Base-by-base conservation (phyloP, 2,888 invertebrate genomes). In the Eupithecia subumbrata region DNA sequence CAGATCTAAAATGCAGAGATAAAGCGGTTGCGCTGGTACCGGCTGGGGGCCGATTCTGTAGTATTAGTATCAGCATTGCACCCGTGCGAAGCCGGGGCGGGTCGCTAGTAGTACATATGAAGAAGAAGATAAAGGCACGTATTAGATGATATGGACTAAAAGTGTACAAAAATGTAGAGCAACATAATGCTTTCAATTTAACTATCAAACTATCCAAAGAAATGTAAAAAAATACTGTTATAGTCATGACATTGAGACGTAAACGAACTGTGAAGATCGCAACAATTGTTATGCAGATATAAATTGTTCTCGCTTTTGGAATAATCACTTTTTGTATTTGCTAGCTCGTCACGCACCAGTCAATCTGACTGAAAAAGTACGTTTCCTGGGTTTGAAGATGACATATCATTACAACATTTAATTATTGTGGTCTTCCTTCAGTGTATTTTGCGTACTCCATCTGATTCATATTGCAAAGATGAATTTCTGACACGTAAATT, bases 181-280 rank as follows among this genome's bases (percentile, higher is more conserved):
- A 56, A 22, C 22, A 11, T 56, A 22, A 11, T 22, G 52, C 22
- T 56, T 4, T 22, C 1, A n/a, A 11, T 56, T 56, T 56, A 22
- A 60, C 60, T 5, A 60, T 5, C 25, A 25, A 60, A 37, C 14
- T 70, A 74, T 64, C 25, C 11, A 37, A 37, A 67, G 66, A 67
- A 67, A 67, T 43, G 43, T 40, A 67, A 43, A 68, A n/a, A 63
- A 71, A 22, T 69, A 56, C 37, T 40, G 73, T 30, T 73, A 69
- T 22, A 74, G 72, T 73, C 76, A 74, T 85, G 89, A 85, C 90
- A 89, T 90, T 90, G 89, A 87, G 82, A 69, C 74, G 80, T 80
- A 87, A 89, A 86, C 86, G 89, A 87, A 90, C 87, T 90, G 91
- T 92, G 90, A 92, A 91, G 89, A 89, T 86, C 84, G 80, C 80